Evolutionary conservation across 2,888 invertebrate species (phyloP).

Genomic region (Polyommatus icarus): DNA sequence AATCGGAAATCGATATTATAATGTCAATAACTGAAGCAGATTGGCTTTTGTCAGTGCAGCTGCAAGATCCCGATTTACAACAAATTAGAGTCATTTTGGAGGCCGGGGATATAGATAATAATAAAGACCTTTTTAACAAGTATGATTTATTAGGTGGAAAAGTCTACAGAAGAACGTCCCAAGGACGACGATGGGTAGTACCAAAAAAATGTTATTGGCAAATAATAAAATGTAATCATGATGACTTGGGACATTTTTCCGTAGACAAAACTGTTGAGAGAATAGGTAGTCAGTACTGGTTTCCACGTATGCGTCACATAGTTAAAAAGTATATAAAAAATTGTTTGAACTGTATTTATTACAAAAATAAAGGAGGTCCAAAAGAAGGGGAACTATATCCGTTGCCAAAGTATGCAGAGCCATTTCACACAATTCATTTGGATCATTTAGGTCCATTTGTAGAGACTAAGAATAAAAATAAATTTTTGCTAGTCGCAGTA

Average conservation of each 20-base stretch:
- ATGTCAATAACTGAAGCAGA: slow-evolving; percentile 38
- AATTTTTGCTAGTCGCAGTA: too few species aligned
- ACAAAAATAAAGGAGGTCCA: too few species aligned
- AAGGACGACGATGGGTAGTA: slow-evolving; percentile 46
- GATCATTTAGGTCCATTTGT: too few species aligned
- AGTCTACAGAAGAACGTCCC: slow-evolving; percentile 43
- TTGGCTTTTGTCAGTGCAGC: slow-evolving; percentile 43
- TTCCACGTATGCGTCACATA: too few species aligned
- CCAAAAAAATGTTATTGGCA: slow-evolving; percentile 46
- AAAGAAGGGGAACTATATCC: too few species aligned
- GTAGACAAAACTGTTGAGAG: slow-evolving; percentile 27
- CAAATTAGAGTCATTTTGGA: slow-evolving; percentile 37
- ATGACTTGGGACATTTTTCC: slow-evolving; percentile 40
- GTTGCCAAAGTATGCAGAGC: too few species aligned
- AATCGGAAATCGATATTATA: slow-evolving; percentile 32
- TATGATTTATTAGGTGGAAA: slow-evolving; percentile 36
- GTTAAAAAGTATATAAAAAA: too few species aligned
- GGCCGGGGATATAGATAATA: neutral
- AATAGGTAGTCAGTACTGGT: slow-evolving; percentile 1
- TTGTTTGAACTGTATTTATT: too few species aligned
- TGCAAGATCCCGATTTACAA: slow-evolving; percentile 41
- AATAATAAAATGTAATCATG: slow-evolving; percentile 40
- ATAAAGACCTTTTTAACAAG: slow-evolving; percentile 6
- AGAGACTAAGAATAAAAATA: too few species aligned
- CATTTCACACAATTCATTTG: too few species aligned